Evolutionary conservation across 2,888 invertebrate genomes (phyloP).

Genomic region (Trimorus sp.): DNA sequence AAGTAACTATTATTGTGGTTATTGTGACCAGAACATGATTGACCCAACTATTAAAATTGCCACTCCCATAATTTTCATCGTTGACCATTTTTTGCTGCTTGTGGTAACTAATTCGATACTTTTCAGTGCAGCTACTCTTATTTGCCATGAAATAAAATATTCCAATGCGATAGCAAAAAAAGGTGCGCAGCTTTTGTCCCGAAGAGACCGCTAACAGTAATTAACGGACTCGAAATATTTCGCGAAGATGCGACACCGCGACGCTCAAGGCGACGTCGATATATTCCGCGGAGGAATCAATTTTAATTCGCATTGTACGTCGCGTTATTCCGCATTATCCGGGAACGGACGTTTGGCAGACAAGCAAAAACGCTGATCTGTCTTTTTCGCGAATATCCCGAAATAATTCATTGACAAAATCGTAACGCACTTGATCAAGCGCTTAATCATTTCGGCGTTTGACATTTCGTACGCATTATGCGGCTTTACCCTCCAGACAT

Average conservation of each 20-base stretch:
- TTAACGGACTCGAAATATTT: conserved; percentile 37
- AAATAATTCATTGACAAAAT: conserved; percentile 25
- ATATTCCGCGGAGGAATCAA: conserved; percentile 30
- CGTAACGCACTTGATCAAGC: conserved; percentile 20
- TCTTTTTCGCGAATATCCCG: conserved; percentile 13
- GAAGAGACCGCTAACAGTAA: conserved; percentile 26
- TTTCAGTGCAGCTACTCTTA: background rate
- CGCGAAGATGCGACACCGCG: conserved; percentile 27
- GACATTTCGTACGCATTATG: conserved; percentile 42
- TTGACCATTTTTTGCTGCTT: too few species aligned
- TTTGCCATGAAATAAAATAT: conserved; percentile 25
- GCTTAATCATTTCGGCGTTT: conserved; percentile 42
- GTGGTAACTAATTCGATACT: too few species aligned
- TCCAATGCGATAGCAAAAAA: conserved; percentile 10
- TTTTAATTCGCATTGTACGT: conserved; percentile 27
- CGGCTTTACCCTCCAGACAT: conserved; percentile 33
- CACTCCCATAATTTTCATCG: too few species aligned
- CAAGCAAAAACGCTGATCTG: background rate
- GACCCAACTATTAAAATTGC: too few species aligned
- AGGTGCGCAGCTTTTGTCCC: conserved; percentile 7
- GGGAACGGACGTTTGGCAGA: conserved; percentile 3
- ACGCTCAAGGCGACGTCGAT: conserved; percentile 42
- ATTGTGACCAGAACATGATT: too few species aligned
- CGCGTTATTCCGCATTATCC: conserved; percentile 21
- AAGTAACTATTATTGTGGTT: too few species aligned